These are phyloP conservation scores for Napeogenes sylphis DNA, from an alignment of 2,888 invertebrate genomes.

Conservation along the genomic window DNA sequence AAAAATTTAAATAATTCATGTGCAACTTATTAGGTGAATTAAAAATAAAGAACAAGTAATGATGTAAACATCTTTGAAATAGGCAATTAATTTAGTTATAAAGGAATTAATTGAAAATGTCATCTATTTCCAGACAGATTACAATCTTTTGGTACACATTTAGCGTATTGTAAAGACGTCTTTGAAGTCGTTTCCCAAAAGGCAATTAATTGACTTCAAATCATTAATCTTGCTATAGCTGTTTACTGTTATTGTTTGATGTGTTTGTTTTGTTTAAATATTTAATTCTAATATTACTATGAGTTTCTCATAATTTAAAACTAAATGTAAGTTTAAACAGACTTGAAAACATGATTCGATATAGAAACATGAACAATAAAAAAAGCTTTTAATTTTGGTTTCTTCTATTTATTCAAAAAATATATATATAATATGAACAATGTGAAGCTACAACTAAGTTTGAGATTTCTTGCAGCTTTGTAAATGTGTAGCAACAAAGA, in stretches of 20 bases:
- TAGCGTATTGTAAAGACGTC: slow-evolving; percentile 12
- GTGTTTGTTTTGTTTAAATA: neutral
- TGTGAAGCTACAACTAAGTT: too few species aligned
- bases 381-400: too few species aligned
- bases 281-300: neutral
- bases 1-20: too few species aligned
- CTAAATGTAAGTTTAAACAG: neutral
- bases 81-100: neutral
- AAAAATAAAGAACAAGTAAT: neutral
- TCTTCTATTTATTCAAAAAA: too few species aligned
- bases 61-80: neutral
- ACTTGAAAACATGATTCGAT: too few species aligned
- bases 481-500: too few species aligned
- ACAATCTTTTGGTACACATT: slow-evolving; percentile 6
- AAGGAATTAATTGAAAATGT: neutral
- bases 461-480: too few species aligned
- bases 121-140: slow-evolving; percentile 1
- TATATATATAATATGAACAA: too few species aligned
- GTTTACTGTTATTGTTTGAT: neutral
- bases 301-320: neutral
- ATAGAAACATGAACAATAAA: too few species aligned
- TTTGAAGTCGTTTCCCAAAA: slow-evolving; percentile 15
- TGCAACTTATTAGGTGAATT: too few species aligned
- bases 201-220: slow-evolving; percentile 8
- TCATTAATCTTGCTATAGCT: slow-evolving; percentile 9